Conservation (phyloP, 2,888 invertebrate species). For the Coenonympha glycerion region DNA sequence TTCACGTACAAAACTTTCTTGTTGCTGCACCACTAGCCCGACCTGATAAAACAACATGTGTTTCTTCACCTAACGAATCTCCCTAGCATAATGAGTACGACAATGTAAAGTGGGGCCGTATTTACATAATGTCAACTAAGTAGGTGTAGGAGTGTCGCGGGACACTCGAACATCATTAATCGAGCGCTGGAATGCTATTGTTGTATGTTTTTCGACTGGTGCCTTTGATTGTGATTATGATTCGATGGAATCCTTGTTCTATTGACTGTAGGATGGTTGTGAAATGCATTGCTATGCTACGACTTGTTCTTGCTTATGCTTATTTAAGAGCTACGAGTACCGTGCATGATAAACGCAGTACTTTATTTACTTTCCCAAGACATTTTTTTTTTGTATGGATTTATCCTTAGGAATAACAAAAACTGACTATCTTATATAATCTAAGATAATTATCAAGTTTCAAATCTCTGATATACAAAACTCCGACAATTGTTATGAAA, state of each 20-base stretch:
- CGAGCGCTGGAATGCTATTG: conserved; percentile 72
- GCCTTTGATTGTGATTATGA: conserved; percentile 46
- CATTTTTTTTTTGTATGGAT: too few species aligned
- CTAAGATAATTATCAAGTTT: too few species aligned
- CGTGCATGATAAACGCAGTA: too few species aligned
- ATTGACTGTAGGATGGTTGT: conserved; percentile 27
- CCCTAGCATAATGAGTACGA: conserved; percentile 71
- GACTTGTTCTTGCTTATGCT: neutral
- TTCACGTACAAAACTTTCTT: conserved; percentile 37
- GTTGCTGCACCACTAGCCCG: conserved; percentile 34
- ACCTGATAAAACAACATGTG: conserved; percentile 73
- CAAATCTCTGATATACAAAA: too few species aligned
- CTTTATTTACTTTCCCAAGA: too few species aligned
- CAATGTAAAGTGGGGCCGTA: conserved; percentile 72
- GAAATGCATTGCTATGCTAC: conserved; percentile 4
- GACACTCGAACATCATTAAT: conserved; percentile 65
- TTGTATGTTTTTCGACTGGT: conserved; percentile 63
- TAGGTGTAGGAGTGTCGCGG: conserved; percentile 69
- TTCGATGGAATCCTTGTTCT: conserved; percentile 22
- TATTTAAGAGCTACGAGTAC: neutral
- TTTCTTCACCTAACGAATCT: conserved; percentile 77
- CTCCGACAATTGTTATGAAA: too few species aligned
- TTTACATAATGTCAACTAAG: conserved; percentile 76
- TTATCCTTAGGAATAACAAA: too few species aligned
- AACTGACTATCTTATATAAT: too few species aligned